Evolutionary conservation across 2,888 invertebrate species (phyloP), one percentile per base, ranked within the genome.

Genomic region (Bombylius discolor): DNA sequence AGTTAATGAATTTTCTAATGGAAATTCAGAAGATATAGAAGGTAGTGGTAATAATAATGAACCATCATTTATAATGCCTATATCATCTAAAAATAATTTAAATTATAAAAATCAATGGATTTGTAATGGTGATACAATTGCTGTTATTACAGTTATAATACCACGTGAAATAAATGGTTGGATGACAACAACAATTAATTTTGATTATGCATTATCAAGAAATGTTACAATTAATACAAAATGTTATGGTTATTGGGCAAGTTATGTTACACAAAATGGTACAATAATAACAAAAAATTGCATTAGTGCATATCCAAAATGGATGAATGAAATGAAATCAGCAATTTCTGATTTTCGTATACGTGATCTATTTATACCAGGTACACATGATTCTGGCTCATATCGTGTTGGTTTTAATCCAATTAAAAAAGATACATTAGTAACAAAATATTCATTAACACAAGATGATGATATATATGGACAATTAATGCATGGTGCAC

Each of bases 381-480:
- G 86, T 1, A 82, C 84, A 0, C 86, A 87, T 65, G 83, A 85
- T 67, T 81, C 85, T 0, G 84, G 82, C 5, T 76, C 81, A 11
- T 83, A 79, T 64, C 69, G 71, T 4, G 64, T 66, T 5, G 66
- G 68, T 55, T 74, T 73, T 42, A 64, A 72, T 64, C 73, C 74
- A 1, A 56, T 65, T n/a, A 44, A 61, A 13, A 66, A 66, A 31
- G 74, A 74, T 56, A 74, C 68, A 49, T 58, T 77, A 45, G 69
- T 79, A 7, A 73, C 76, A 8, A 78, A 76, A 62, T 79, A 78
- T 56, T 69, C 78, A 4, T 67, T 79, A 9, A 78, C 78, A 1
- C 79, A 79, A 68, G 81, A 82, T 60, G 80, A 81, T 62, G 76
- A 78, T 64, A 70, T 82, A 47, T 71, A 77, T 49, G 73, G 75